Conservation (phyloP, 2,888 invertebrate species). For the Patella ulyssiponensis region DNA sequence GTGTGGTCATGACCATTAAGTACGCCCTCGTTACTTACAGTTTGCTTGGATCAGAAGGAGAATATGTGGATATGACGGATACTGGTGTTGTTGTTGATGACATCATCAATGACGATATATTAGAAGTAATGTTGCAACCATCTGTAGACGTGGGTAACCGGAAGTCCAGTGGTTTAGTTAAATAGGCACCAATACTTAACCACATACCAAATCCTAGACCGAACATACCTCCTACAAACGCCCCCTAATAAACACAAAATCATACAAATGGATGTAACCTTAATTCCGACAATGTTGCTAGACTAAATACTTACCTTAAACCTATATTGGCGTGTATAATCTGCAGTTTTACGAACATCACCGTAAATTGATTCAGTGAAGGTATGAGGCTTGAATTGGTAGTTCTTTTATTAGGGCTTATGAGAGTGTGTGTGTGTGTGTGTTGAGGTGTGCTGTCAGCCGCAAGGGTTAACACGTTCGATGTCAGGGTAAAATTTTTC, state of each 20-base stretch:
- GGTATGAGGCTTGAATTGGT: background rate
- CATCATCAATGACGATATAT: background rate
- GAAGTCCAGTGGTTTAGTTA: slow-evolving; percentile 67
- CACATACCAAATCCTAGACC: slow-evolving; percentile 82
- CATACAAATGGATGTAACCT: background rate
- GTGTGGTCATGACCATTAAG: too few species aligned
- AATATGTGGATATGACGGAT: background rate
- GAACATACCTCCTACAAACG: slow-evolving; percentile 77
- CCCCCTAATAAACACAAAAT: slow-evolving; percentile 76
- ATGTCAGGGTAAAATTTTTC: too few species aligned
- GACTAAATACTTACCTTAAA: too few species aligned
- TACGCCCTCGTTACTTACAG: background rate
- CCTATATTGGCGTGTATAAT: too few species aligned
- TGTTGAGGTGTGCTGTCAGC: too few species aligned
- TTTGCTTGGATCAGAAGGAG: slow-evolving; percentile 2
- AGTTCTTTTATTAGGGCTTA: too few species aligned
- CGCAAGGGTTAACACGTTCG: too few species aligned
- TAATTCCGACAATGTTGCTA: background rate
- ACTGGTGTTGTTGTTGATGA: background rate
- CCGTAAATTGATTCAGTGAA: background rate
- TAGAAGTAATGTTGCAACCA: slow-evolving; percentile 36
- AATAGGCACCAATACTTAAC: slow-evolving; percentile 86
- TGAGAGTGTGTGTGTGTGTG: too few species aligned
- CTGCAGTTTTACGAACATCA: too few species aligned
- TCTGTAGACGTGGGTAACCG: slow-evolving; percentile 36